Conservation (phyloP, 2,113 vertebrate species). For the Pavo muticus region DNA sequence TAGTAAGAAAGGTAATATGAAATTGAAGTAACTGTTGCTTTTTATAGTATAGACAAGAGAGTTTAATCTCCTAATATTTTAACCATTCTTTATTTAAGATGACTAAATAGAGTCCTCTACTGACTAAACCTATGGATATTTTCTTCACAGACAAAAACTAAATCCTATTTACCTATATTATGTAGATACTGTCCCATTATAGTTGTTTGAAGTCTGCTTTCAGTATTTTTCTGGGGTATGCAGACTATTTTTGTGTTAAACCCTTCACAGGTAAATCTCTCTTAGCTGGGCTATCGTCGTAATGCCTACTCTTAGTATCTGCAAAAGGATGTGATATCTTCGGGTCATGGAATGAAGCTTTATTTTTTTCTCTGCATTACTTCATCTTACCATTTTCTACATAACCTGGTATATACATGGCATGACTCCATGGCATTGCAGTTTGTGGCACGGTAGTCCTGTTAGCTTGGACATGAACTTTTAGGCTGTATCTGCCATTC, state of each 20-base stretch:
- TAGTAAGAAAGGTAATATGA: background rate
- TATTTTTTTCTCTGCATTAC: background rate
- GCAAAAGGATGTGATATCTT: background rate
- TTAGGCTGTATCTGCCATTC: conserved; percentile 72
- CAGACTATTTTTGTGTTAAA: background rate
- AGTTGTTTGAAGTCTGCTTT: background rate
- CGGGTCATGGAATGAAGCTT: background rate
- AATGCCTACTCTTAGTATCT: background rate
- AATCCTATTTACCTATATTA: background rate
- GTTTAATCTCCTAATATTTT: background rate
- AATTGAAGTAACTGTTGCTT: background rate
- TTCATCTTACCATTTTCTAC: conserved; percentile 66
- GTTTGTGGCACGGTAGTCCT: background rate
- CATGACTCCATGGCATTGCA: conserved; percentile 6
- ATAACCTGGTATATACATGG: conserved; percentile 75
- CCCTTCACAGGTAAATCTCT: background rate
- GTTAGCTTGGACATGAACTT: conserved; percentile 57
- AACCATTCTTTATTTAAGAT: background rate
- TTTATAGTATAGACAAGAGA: background rate
- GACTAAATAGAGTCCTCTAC: background rate
- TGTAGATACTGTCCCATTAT: background rate
- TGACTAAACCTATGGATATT: background rate
- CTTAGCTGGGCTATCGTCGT: background rate
- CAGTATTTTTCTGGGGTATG: background rate
- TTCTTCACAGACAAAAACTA: background rate